Conservation (phyloP, 1,140 invertebrate species). For the Anagrus nilaparvatae region DNA sequence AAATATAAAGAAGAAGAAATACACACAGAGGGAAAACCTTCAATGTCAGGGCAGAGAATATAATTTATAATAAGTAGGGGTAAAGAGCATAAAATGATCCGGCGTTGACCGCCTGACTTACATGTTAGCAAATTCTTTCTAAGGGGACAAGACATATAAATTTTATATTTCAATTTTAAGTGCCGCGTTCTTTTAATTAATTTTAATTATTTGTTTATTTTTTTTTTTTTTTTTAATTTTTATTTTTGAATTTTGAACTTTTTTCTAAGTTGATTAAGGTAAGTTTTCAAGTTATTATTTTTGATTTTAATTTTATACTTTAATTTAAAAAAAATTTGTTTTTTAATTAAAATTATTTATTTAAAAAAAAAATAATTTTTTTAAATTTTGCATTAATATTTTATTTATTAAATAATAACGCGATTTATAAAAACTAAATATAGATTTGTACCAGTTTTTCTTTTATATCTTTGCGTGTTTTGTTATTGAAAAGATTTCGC, state of each 20-base stretch:
- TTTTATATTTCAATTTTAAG: neutral
- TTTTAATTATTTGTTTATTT: too few relatives aligned
- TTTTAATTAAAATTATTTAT: constrained; percentile 1
- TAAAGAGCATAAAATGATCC: constrained; percentile 36
- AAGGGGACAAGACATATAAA: neutral
- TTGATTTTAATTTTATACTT: too few relatives aligned
- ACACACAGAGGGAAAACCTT: constrained; percentile 20
- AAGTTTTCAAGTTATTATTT: neutral
- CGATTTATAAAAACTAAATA: too few relatives aligned
- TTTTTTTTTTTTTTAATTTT: too few relatives aligned
- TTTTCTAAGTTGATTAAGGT: constrained; percentile 14
- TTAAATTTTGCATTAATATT: too few relatives aligned
- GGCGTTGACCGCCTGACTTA: constrained; percentile 26
- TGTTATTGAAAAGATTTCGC: too few relatives aligned
- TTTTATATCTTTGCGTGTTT: too few relatives aligned
- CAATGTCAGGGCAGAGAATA: constrained; percentile 21
- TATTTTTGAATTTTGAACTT: too few relatives aligned
- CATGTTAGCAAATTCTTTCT: constrained; percentile 24
- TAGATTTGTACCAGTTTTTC: too few relatives aligned
- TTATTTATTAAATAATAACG: too few relatives aligned
- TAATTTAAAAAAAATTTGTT: too few relatives aligned
- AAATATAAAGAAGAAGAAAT: too few relatives aligned
- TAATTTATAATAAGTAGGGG: constrained; percentile 24
- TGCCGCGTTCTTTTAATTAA: neutral
- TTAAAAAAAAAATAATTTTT: constrained; percentile 5